Evolutionary conservation across 2,113 vertebrate species (phyloP), one percentile per base, ranked within the genome.

Genomic region (Geococcyx californianus): DNA sequence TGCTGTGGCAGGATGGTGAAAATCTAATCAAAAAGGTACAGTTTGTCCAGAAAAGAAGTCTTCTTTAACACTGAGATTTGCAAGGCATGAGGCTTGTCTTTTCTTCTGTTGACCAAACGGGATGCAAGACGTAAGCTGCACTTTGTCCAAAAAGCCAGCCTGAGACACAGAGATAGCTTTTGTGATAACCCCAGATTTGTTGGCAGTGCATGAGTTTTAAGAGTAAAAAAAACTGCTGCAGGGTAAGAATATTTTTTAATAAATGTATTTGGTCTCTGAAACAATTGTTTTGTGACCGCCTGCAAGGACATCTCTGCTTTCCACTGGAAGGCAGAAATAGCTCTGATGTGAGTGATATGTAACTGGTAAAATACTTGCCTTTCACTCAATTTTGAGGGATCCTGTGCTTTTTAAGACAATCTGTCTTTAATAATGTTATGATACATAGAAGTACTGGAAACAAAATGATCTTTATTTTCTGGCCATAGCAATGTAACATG

Each of bases 401-500:
- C 3, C 16, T 40, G 21, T 68, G 44, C 49, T 79, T 56, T 93
- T 66, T 62, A 75, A 81, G 17, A 24, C 49, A 84, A 24, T 90
- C 67, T 90, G 60, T 81, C 56, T 92, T 93, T 87, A 81, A 92
- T 93, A 74, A 90, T 59, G 3, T 76, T 88, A 54, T 51, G 72
- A 68, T 31, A 90, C 52, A 64, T 29, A 80, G 45, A 85, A 93
- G 29, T 67, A 70, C 28, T 72, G 52, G 28, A 47, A 95, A 95
- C 47, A 95, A 68, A 94, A 77, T 59, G 0, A 60, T 91, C 63
- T 91, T 74, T 74, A 33, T 90, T 92, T 95, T 84, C 72, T 95
- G 88, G 29, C 26, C 7, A 1, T 42, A 56, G 19, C 68, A 90
- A 87, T 2, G 1, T 87, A 72, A 64, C 88, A 56, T 68, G 16